Percentiles rank a stretch among this genome's conserved stretches.
Evolutionary conservation across 23 tunicate genomes (phyloP).

Genomic region (Clavelina lepadiformis): DNA sequence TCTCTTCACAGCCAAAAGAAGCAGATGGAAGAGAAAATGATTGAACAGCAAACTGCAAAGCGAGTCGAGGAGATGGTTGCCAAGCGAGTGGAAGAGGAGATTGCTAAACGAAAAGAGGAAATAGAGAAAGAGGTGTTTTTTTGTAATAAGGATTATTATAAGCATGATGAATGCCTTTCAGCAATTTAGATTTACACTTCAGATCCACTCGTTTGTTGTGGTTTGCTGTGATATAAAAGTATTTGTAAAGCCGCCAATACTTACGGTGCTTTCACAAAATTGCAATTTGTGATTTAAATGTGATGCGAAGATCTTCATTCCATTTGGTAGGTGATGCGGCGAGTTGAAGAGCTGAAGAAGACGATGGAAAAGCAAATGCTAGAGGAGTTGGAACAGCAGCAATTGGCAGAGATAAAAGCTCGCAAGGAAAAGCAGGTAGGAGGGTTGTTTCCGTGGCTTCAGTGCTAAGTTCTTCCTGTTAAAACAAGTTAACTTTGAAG

Average conservation of each 20-base stretch:
- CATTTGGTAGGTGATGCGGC: conserved; percentile 66
- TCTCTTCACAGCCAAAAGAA: conserved; percentile 68
- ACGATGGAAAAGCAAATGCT: conserved; percentile 81
- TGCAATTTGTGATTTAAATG: too few relatives aligned
- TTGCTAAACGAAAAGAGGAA: conserved; percentile 68
- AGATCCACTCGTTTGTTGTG: too few relatives aligned
- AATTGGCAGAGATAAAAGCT: conserved; percentile 69
- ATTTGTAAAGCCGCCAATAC: too few relatives aligned
- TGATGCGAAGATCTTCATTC: too few relatives aligned
- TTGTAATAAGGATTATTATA: too few relatives aligned
- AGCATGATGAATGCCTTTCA: too few relatives aligned
- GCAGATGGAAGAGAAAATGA: conserved; percentile 66
- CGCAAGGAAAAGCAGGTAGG: conserved; percentile 78
- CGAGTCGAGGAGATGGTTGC: conserved; percentile 83
- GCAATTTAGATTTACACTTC: too few relatives aligned
- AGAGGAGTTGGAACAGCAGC: conserved; percentile 64
- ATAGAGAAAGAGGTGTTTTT: conserved; percentile 82
- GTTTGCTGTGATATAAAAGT: too few relatives aligned
- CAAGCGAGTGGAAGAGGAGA: conserved; percentile 72
- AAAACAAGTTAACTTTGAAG: too few relatives aligned
- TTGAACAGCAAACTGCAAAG: conserved; percentile 71
- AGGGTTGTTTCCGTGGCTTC: conserved; percentile 13
- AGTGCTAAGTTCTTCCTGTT: too few relatives aligned
- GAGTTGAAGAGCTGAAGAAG: conserved; percentile 72
- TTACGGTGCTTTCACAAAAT: too few relatives aligned